These are phyloP conservation scores for Anoura caudifer DNA, from an alignment of 2,113 vertebrate species.

Conservation along the genomic window DNA sequence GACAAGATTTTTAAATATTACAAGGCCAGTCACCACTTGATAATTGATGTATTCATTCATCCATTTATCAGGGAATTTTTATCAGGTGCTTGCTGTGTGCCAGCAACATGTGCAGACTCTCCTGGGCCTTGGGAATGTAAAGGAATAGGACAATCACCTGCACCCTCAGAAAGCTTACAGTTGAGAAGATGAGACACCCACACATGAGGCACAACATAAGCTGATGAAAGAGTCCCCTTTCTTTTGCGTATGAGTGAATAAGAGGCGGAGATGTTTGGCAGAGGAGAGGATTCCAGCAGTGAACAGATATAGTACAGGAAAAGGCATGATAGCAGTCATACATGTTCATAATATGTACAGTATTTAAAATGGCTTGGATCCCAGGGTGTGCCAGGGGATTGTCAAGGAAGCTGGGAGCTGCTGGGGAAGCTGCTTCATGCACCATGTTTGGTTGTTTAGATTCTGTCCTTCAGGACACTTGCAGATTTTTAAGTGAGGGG, in stretches of 20 bases:
- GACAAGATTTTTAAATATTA: background rate
- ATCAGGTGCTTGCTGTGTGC: background rate
- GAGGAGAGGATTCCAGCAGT: background rate
- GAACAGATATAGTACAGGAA: background rate
- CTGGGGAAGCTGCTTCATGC: background rate
- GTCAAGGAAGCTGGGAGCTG: background rate
- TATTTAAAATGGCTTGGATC: background rate
- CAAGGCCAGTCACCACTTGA: background rate
- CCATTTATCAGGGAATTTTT: background rate
- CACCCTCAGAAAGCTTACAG: background rate
- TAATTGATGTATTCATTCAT: background rate
- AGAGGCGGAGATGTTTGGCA: background rate
- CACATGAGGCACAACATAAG: background rate
- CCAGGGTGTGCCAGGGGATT: background rate
- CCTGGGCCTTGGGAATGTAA: background rate
- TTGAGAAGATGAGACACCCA: background rate
- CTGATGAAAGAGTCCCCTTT: background rate
- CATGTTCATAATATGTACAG: background rate
- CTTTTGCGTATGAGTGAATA: background rate
- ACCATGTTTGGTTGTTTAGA: background rate
- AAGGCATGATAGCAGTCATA: background rate
- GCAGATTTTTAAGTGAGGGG: background rate
- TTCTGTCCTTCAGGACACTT: background rate
- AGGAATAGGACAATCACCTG: background rate
- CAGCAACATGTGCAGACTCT: background rate